Evolutionary conservation across 2,113 vertebrate genomes (phyloP).

Genomic region (Microtus richardsoni): DNA sequence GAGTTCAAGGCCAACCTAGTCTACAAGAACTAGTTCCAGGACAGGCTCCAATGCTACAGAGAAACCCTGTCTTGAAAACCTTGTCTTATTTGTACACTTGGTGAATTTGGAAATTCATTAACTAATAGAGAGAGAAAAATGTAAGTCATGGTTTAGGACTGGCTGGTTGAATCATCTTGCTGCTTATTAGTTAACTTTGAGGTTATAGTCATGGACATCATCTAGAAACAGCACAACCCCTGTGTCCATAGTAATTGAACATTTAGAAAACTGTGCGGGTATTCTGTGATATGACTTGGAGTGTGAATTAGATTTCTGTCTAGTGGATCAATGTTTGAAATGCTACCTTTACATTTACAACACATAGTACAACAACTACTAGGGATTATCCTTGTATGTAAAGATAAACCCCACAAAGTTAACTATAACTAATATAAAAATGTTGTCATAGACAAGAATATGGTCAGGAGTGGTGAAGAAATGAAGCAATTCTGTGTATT

Average conservation of each 20-base stretch:
- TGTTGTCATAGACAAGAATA: not conserved
- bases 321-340: not conserved
- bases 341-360: not conserved
- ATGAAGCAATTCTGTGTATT: not conserved
- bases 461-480: not conserved
- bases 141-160: rapidly evolving
- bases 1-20: too few relatives aligned
- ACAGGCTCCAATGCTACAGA: too few relatives aligned
- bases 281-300: not conserved
- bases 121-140: not conserved
- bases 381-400: not conserved
- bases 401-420: not conserved
- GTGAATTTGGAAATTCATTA: not conserved
- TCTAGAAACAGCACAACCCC: rapidly evolving
- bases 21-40: too few relatives aligned
- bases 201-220: not conserved
- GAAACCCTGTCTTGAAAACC: too few relatives aligned
- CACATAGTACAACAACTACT: not conserved
- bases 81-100: not conserved
- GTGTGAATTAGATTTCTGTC: not conserved
- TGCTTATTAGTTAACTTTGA: not conserved
- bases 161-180: not conserved
- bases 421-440: not conserved
- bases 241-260: not conserved
- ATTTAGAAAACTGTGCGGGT: not conserved